Base-by-base conservation (phyloP, 2,797 vertebrate species). In the Aselliscus stoliczkanus region DNA sequence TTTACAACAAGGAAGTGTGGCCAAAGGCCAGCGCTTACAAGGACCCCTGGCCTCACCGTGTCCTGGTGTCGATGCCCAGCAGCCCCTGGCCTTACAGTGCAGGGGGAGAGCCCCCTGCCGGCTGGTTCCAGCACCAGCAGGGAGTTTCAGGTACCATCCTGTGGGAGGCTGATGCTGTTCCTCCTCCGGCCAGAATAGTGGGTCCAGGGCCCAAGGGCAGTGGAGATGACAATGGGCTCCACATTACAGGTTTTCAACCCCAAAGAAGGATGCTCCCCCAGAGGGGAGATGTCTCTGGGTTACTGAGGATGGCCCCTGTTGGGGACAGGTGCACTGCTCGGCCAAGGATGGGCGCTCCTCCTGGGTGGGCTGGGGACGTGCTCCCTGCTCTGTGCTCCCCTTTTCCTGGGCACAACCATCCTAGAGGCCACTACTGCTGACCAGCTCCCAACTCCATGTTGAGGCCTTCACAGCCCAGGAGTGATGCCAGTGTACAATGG, bases 1-100 rank as follows among this genome's bases (percentile, higher is more conserved):
- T 54, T 62, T 18, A 58, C 91, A 27, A 2, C 13, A 37, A 37
- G 27, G 21, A 52, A 31, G 44, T 39, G n/a, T 70, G 56, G 37
- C 54, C 64, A 18, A 37, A n/a, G 14, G 39, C 44, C 60, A 7
- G 39, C 4, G 21, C 2, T 29, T 31, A n/a, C 13, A 18, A 20
- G 23, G 25, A 25, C 44, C n/a, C 3, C 23, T 2, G 6, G 31
- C 37, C 52, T 65, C 7, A 0, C 4, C 12, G 1, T n/a, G 37
- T 21, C 14, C 39, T 6, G 0, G 13, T 0, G 2, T 31, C 29
- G 0, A 10, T 0, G 2, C 34, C 29, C 20, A 9, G 58, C 39
- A 18, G 60, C 82, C 7, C 62, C 5, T 10, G 31, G n/a, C 64
- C 37, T 34, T 14, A 18, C 13, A 14, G n/a, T 11, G 21, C 6